A percentile compares a stretch with the other conserved stretches of the same genome.
Conservation (phyloP, 1,140 invertebrate species). For the Diorhabda carinulata region DNA sequence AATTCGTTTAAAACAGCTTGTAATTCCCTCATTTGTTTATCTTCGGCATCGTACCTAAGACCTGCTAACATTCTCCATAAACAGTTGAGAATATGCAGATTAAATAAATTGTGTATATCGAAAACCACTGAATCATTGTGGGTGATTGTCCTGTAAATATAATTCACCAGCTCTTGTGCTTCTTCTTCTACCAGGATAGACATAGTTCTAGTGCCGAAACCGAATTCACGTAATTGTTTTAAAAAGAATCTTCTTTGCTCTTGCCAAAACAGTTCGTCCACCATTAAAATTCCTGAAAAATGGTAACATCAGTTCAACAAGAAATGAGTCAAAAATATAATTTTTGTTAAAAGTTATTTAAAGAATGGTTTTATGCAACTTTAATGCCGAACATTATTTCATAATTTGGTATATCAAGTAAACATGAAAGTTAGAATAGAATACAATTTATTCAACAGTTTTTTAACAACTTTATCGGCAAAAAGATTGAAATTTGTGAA, state of each 20-base stretch:
- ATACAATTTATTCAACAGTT: too few relatives aligned
- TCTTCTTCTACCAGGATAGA: constrained; percentile 66
- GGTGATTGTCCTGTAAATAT: constrained; percentile 39
- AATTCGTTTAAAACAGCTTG: constrained; percentile 66
- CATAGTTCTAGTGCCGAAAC: constrained; percentile 75
- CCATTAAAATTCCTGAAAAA: constrained; percentile 59
- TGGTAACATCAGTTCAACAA: background rate
- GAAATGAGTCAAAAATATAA: background rate
- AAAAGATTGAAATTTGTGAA: too few relatives aligned
- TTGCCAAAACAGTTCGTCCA: constrained; percentile 75
- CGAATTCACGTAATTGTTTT: constrained; percentile 74
- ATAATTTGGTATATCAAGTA: too few relatives aligned
- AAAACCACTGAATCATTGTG: constrained; percentile 33
- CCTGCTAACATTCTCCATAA: constrained; percentile 86
- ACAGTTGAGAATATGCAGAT: constrained; percentile 75
- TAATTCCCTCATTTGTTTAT: constrained; percentile 62
- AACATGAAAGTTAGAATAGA: too few relatives aligned
- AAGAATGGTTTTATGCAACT: too few relatives aligned
- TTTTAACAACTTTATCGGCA: too few relatives aligned
- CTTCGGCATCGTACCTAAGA: constrained; percentile 61
- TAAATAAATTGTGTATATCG: constrained; percentile 68
- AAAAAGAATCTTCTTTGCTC: constrained; percentile 78
- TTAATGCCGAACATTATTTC: too few relatives aligned
- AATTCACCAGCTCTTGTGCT: constrained; percentile 52
- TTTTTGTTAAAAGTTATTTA: too few relatives aligned